Percentiles rank a stretch among this genome's conserved stretches.
phyloP scores from a whole-genome alignment of 2,113 vertebrate genomes.

The Australoheros scitulus region DNA sequence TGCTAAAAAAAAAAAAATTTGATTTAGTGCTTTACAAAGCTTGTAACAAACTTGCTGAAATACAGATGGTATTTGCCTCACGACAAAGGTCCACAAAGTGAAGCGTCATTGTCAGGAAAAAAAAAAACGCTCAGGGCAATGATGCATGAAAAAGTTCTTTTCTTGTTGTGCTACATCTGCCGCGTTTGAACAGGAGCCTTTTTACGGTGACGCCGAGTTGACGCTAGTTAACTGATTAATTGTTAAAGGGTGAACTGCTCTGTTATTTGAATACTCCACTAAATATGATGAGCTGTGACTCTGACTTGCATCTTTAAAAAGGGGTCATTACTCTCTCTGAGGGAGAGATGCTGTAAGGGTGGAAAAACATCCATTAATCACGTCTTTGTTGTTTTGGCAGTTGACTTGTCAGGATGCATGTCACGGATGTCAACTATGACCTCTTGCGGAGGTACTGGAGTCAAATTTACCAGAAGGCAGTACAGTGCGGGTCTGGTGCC shows the following conservation, averaged over 20 bases:
- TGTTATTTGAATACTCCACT: constrained; percentile 41
- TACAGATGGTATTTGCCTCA: constrained; percentile 11
- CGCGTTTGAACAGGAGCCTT: constrained; percentile 6
- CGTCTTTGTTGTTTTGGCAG: constrained; percentile 63
- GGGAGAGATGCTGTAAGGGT: constrained; percentile 48
- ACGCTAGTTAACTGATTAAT: constrained; percentile 34
- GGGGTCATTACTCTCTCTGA: constrained; percentile 62
- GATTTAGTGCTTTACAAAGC: neutral
- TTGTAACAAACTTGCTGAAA: constrained; percentile 5
- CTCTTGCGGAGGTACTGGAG: constrained; percentile 32
- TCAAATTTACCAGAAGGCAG: constrained; percentile 49
- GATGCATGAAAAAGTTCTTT: constrained; percentile 16
- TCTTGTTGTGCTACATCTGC: neutral
- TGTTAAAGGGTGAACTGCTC: constrained; percentile 14
- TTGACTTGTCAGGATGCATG: constrained; percentile 50
- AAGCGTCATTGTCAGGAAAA: constrained; percentile 12
- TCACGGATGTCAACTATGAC: constrained; percentile 65
- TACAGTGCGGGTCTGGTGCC: neutral
- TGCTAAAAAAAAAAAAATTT: neutral
- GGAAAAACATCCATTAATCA: constrained; percentile 72
- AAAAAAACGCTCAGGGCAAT: neutral
- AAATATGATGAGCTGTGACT: constrained; percentile 47
- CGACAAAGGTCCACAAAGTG: constrained; percentile 8
- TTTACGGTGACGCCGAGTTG: constrained; percentile 13
- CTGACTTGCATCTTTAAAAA: constrained; percentile 36